Evolutionary conservation across 2,888 invertebrate species (phyloP).

Genomic region (Rhynchonema sp.): DNA sequence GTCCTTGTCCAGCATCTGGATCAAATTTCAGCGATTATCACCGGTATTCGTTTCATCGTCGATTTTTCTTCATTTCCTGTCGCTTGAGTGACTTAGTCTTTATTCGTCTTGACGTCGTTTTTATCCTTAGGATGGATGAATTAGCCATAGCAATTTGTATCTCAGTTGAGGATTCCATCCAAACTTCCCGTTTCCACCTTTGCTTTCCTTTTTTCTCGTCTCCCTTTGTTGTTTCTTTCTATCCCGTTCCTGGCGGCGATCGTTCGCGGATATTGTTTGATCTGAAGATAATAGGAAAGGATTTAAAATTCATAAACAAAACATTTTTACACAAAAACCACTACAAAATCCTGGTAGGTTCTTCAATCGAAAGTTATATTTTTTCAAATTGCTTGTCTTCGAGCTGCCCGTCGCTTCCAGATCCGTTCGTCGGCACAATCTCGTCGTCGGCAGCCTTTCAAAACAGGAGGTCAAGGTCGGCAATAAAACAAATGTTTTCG

Average conservation of each 20-base stretch:
- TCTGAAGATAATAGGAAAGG: slow-evolving; percentile 32
- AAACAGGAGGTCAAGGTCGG: slow-evolving; percentile 10
- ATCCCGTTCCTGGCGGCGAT: slow-evolving; percentile 62
- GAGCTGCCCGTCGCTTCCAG: slow-evolving; percentile 46
- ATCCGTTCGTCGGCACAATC: slow-evolving; percentile 39
- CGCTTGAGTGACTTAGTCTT: slow-evolving; percentile 50
- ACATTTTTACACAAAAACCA: slow-evolving; percentile 10
- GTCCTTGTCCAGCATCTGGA: slow-evolving; percentile 51
- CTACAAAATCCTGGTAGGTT: slow-evolving; percentile 66
- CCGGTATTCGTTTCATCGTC: slow-evolving; percentile 62
- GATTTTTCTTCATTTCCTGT: slow-evolving; percentile 65
- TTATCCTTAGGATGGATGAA: slow-evolving; percentile 55
- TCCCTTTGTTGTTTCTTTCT: slow-evolving; percentile 55
- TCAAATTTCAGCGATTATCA: slow-evolving; percentile 65
- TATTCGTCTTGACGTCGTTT: slow-evolving; percentile 61
- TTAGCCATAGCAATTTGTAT: too few species aligned
- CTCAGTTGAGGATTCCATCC: too few species aligned
- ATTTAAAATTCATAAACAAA: too few species aligned
- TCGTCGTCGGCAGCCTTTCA: slow-evolving; percentile 42
- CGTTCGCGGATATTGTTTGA: slow-evolving; percentile 74
- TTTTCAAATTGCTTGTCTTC: slow-evolving; percentile 62
- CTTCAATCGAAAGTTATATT: slow-evolving; percentile 86
- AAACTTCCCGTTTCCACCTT: slow-evolving; percentile 1
- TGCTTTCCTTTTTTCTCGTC: slow-evolving; percentile 31
- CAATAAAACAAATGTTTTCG: neutral